A percentile compares a stretch with the other conserved stretches of the same genome.
Conservation (phyloP, 2,888 invertebrate species). For the Drosophila barbarae region DNA sequence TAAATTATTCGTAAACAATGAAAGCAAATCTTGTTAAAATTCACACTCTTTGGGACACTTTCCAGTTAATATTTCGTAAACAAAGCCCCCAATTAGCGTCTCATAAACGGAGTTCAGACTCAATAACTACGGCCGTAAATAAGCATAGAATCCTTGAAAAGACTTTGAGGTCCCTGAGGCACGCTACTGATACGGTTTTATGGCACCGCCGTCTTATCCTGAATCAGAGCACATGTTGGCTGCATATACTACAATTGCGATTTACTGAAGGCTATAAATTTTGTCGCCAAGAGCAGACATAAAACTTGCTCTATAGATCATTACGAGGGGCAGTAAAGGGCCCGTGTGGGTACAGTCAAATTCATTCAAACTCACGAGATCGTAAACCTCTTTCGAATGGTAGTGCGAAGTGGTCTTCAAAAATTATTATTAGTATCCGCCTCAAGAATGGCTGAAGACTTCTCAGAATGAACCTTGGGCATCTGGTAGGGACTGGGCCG, state of each 20-base stretch:
- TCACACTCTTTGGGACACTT: constrained; percentile 42
- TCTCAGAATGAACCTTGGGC: constrained; percentile 24
- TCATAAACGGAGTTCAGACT: constrained; percentile 41
- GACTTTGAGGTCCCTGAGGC: neutral
- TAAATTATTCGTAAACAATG: too few species aligned
- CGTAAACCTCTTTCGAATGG: constrained; percentile 48
- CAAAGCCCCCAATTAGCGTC: constrained; percentile 67
- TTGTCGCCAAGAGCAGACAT: constrained; percentile 50
- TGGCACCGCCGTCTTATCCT: constrained; percentile 36
- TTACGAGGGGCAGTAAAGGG: constrained; percentile 53
- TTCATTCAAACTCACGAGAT: constrained; percentile 60
- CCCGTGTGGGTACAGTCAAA: constrained; percentile 49
- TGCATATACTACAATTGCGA: constrained; percentile 34
- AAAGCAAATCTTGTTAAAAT: constrained; percentile 49
- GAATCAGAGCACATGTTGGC: constrained; percentile 53
- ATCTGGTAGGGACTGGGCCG: constrained; percentile 37
- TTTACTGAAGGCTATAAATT: constrained; percentile 65
- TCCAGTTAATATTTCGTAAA: constrained; percentile 52
- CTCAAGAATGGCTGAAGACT: constrained; percentile 16
- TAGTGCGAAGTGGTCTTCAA: constrained; percentile 20
- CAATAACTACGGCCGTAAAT: constrained; percentile 21
- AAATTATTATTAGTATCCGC: constrained; percentile 4
- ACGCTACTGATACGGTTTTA: constrained; percentile 17
- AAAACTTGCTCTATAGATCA: constrained; percentile 42
- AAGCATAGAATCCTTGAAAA: neutral